phyloP scores from a whole-genome alignment of 2,797 vertebrate species.

The Tamandua tetradactyla region DNA sequence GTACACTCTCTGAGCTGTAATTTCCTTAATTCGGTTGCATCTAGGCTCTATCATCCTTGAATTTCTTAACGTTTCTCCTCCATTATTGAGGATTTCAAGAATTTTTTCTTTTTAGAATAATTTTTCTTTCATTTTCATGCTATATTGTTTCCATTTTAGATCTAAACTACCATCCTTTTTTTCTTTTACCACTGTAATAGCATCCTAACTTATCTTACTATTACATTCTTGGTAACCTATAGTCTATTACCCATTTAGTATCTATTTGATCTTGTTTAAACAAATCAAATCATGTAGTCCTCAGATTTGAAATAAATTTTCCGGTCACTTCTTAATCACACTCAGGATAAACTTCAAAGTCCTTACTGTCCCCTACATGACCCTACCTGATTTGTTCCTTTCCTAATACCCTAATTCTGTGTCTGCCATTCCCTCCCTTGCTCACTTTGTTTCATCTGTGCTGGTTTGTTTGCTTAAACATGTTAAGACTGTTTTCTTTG shows the following conservation, averaged over 20 bases:
- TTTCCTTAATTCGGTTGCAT: conserved; percentile 12
- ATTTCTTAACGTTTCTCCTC: conserved; percentile 22
- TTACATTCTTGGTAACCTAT: neutral
- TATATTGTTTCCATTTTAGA: neutral
- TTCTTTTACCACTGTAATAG: neutral
- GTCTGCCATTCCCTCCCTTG: neutral
- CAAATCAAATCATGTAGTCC: neutral
- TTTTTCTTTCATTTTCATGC: conserved; percentile 5
- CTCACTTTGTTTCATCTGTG: neutral
- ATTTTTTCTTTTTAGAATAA: conserved; percentile 35
- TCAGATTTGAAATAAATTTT: neutral
- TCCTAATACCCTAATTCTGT: neutral
- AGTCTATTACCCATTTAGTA: neutral
- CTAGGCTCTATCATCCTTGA: neutral
- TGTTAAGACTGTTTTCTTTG: conserved; percentile 16
- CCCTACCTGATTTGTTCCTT: neutral
- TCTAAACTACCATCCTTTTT: conserved; percentile 6
- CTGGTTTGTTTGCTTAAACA: neutral
- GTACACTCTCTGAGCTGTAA: neutral
- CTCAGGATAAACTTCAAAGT: conserved; percentile 13
- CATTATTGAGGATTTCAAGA: conserved; percentile 1
- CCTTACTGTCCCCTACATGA: neutral
- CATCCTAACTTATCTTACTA: neutral
- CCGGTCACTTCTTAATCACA: neutral
- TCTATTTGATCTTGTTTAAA: conserved; percentile 5